Evolutionary conservation across 2,113 vertebrate genomes (phyloP).

Genomic region (Pollachius pollachius): DNA sequence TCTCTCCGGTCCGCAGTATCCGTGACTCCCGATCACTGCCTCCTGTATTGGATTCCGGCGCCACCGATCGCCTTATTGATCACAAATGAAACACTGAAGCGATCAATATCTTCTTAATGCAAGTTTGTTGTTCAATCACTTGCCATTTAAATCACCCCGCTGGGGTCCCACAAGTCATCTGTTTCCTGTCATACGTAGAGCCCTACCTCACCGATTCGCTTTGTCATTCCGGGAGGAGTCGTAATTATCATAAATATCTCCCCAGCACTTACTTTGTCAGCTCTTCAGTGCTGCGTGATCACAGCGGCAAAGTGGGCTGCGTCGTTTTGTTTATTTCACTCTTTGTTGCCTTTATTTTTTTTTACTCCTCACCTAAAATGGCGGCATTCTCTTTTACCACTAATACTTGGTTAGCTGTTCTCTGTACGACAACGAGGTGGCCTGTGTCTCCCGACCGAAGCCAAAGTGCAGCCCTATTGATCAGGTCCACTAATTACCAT

Average conservation of each 20-base stretch:
- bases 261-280: conserved; percentile 35
- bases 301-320: conserved; percentile 7
- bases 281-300: conserved; percentile 4
- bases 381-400: conserved; percentile 40
- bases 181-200: conserved; percentile 63
- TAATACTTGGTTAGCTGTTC: conserved; percentile 55
- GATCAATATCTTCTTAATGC: conserved; percentile 77
- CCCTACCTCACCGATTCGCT: conserved; percentile 55
- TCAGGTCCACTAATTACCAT: conserved; percentile 76
- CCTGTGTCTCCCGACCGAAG: conserved; percentile 65
- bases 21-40: conserved; percentile 25
- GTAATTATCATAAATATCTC: conserved; percentile 59
- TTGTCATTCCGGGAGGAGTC: conserved; percentile 60
- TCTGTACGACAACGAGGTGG: conserved; percentile 61
- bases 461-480: conserved; percentile 69
- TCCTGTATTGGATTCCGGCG: conserved; percentile 61
- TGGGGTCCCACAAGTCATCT: conserved; percentile 57
- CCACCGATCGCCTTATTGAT: conserved; percentile 74
- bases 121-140: conserved; percentile 77
- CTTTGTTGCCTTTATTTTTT: conserved; percentile 32
- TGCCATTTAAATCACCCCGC: conserved; percentile 72
- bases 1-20: not conserved
- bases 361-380: conserved; percentile 35
- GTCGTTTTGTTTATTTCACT: not conserved
- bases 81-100: conserved; percentile 73